Conservation (phyloP, 2,113 vertebrate genomes). For the Agapornis roseicollis region DNA sequence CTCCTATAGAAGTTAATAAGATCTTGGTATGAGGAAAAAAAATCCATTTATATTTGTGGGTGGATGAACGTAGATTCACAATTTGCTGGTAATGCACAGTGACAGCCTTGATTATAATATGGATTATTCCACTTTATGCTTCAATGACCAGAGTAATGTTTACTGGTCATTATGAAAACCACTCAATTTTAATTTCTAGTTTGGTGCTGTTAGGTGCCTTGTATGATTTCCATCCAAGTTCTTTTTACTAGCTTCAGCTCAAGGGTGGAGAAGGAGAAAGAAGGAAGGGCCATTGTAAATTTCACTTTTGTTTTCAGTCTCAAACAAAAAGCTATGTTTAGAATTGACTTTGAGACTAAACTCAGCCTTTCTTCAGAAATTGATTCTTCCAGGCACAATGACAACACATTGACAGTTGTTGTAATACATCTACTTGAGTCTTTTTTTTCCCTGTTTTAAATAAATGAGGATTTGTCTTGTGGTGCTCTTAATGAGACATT, state of each 20-base stretch:
- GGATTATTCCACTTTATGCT: constrained; percentile 37
- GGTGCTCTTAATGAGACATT: neutral
- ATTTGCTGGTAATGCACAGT: constrained; percentile 18
- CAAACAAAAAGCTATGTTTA: neutral
- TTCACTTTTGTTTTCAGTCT: neutral
- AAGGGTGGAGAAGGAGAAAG: neutral
- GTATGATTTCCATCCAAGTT: neutral
- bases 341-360: neutral
- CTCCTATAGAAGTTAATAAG: neutral
- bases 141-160: constrained; percentile 8
- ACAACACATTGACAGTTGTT: neutral
- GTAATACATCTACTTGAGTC: neutral
- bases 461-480: neutral
- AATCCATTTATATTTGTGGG: neutral
- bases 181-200: neutral
- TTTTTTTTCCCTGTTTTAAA: neutral
- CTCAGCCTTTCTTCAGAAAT: neutral
- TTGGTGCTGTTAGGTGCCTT: neutral
- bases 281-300: neutral
- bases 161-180: constrained; percentile 34
- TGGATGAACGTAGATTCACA: neutral
- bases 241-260: neutral
- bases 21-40: neutral
- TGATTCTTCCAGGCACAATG: neutral
- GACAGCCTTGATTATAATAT: constrained; percentile 38